Base-by-base conservation (phyloP, 1,140 invertebrate genomes). In the Thaumatotibia leucotreta region DNA sequence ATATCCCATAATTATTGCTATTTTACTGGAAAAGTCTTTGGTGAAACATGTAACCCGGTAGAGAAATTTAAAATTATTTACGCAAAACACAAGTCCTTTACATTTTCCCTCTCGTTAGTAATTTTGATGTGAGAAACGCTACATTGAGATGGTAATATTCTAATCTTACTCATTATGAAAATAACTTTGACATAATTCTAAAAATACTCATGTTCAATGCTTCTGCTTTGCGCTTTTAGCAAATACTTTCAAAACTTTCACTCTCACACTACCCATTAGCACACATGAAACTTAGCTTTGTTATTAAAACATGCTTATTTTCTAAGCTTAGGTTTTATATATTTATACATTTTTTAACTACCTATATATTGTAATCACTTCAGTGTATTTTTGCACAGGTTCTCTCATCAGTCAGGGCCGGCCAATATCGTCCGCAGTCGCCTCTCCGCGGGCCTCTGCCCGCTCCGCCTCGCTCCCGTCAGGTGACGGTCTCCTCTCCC, bases 401-500 rank as follows among this genome's bases (percentile, higher is more conserved):
- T 93, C 93, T 91, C 93, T 93, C 92, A 93, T 93, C 92, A 93
- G 91, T 86, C 90, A 93, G 89, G 93, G 93, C 74, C 86, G 93
- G 92, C 92, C 92, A 88, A 90, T 93, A 93, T 93, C 92, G 92
- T 93, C 93, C 92, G 89, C 92, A 93, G 86, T 93, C 93, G 87
- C 93, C 92, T 78, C 92, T 84, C 67, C 86, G 88, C 76, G 86
- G 85, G 79, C 85, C 87, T 52, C 84, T 89, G 83, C 86, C 83
- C 89, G 91, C 83, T 79, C 89, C 91, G 66, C 92, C 92, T 82
- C 92, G 92, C 83, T 86, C 88, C 79, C 88, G 89, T 67, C 86
- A 89, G 92, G 94, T 94, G 94, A 95, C 94, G 93, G 93, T 94
- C 80, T 95, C 93, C 81, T 95, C 94, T 77, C 94, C 94, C 91